phyloP scores from a whole-genome alignment of 1,140 invertebrate species.

The Micrasema longulum region DNA sequence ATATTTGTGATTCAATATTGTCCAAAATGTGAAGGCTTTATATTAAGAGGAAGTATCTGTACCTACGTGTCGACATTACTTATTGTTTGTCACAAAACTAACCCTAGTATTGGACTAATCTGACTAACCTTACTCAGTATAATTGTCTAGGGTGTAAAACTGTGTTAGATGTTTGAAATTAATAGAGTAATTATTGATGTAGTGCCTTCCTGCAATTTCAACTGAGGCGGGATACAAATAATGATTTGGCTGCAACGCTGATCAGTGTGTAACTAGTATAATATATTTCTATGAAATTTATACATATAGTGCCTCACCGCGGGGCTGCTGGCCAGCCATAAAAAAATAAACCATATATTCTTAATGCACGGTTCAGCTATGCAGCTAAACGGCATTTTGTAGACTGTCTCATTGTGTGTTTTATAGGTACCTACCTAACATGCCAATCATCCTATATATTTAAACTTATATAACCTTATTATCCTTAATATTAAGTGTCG shows the following conservation, averaged over 20 bases:
- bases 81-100: slow-evolving; percentile 11
- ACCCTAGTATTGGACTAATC: slow-evolving; percentile 5
- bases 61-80: slow-evolving; percentile 36
- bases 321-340: too few species aligned
- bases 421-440: slow-evolving; percentile 8
- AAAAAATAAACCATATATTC: too few species aligned
- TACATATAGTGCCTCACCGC: too few species aligned
- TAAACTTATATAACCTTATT: too few species aligned
- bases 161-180: slow-evolving; percentile 28
- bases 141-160: slow-evolving; percentile 1
- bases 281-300: too few species aligned
- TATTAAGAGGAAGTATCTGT: slow-evolving; percentile 23
- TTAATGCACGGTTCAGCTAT: too few species aligned
- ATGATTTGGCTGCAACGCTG: too few species aligned
- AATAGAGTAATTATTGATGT: slow-evolving; percentile 49
- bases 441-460: slow-evolving; percentile 14
- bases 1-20: slow-evolving; percentile 35
- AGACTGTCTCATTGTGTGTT: not conserved
- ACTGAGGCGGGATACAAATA: not conserved
- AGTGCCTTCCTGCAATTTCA: slow-evolving; percentile 47
- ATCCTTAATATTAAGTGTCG: not conserved
- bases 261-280: too few species aligned
- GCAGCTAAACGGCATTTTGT: too few species aligned
- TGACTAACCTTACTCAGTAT: slow-evolving; percentile 13
- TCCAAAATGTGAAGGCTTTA: slow-evolving; percentile 36